A percentile compares a stretch with the other conserved stretches of the same genome.
These are phyloP conservation scores for Drosophila arawakana DNA, from an alignment of 1,140 invertebrate species.

Conservation along the genomic window DNA sequence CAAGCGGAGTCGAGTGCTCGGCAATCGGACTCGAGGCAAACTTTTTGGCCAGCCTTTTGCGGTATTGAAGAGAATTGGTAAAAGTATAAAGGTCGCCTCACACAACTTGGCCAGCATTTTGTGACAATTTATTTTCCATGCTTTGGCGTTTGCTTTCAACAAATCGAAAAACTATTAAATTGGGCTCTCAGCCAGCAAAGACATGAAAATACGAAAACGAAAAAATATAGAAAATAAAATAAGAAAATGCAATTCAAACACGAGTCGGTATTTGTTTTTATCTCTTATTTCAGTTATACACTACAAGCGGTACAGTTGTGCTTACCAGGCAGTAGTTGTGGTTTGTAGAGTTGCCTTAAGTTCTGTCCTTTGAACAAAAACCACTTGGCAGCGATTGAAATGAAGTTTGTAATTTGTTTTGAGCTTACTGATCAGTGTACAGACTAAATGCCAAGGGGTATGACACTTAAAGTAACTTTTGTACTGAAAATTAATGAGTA, in stretches of 20 bases:
- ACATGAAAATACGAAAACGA: conserved; percentile 2
- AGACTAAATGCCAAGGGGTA: no score
- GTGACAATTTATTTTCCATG: conserved; percentile 81
- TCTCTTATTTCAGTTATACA: neutral
- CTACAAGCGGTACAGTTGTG: neutral
- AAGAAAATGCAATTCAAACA: conserved; percentile 17
- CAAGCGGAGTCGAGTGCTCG: conserved; percentile 63
- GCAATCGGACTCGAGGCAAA: conserved; percentile 58
- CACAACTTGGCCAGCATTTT: conserved; percentile 70
- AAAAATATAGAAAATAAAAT: conserved; percentile 25
- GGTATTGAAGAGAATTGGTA: conserved; percentile 24
- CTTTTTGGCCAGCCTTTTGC: conserved; percentile 45
- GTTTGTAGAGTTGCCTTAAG: no score
- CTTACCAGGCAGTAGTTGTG: neutral
- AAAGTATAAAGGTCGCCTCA: conserved; percentile 14
- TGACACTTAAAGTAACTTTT: no score
- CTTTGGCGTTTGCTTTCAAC: conserved; percentile 79
- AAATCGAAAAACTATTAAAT: conserved; percentile 83
- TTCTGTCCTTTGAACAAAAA: no score
- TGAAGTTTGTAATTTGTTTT: no score
- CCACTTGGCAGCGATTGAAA: no score
- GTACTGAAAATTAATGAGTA: no score
- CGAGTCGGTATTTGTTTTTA: neutral
- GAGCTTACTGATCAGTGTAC: no score
- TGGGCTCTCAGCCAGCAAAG: conserved; percentile 69